Conservation (phyloP, 2,888 invertebrate species). For the Mechanitis messenoides region DNA sequence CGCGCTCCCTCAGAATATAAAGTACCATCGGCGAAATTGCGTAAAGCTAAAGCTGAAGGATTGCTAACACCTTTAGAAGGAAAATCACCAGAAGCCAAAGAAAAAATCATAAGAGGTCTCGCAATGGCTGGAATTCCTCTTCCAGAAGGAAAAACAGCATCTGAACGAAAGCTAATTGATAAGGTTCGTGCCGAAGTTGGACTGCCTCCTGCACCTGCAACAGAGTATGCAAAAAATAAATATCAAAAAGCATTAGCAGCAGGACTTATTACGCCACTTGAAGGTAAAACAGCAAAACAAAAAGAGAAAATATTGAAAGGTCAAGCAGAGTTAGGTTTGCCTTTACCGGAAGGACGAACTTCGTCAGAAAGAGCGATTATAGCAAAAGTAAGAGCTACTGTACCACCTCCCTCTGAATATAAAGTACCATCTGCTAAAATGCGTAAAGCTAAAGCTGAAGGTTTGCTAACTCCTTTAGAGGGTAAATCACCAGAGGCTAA, state of each 20-base stretch:
- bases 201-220: constrained; percentile 28
- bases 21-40: constrained; percentile 12
- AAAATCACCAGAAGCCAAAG: constrained; percentile 34
- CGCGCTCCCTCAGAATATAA: not conserved
- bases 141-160: constrained; percentile 21
- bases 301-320: constrained; percentile 31
- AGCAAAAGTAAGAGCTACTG: constrained; percentile 23
- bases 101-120: constrained; percentile 33
- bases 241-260: constrained; percentile 29
- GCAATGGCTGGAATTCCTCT: constrained; percentile 31
- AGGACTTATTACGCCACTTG: constrained; percentile 34
- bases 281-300: constrained; percentile 30
- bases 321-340: constrained; percentile 25
- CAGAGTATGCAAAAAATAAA: constrained; percentile 23
- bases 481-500: constrained; percentile 33
- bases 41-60: constrained; percentile 35
- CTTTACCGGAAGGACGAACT: constrained; percentile 26
- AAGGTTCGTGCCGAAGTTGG: constrained; percentile 27
- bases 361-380: constrained; percentile 30
- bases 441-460: constrained; percentile 27
- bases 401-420: not conserved
- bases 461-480: constrained; percentile 30
- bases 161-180: constrained; percentile 24
- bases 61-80: constrained; percentile 31
- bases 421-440: not conserved